Conservation (phyloP, 2,888 invertebrate genomes). For the Reticulitermes lucifugus region DNA sequence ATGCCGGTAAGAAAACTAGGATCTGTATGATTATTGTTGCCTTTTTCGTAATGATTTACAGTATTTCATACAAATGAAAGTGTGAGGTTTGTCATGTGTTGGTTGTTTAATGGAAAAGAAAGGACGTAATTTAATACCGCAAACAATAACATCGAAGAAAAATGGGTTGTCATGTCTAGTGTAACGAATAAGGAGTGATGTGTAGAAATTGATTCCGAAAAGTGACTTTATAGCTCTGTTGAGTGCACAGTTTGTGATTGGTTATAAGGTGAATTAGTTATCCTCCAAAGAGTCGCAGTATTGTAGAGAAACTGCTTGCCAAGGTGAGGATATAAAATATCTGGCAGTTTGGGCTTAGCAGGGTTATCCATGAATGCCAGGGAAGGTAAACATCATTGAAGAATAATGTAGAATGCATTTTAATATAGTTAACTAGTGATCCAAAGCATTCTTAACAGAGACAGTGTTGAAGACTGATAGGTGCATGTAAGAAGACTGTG, state of each 20-base stretch:
- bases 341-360: too few species aligned
- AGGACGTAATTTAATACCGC: neutral
- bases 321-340: too few species aligned
- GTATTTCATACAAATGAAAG: neutral
- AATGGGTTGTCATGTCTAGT: neutral
- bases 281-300: neutral
- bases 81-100: neutral
- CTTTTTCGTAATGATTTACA: neutral
- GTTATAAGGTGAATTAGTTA: neutral
- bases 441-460: too few species aligned
- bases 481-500: too few species aligned
- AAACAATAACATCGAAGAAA: neutral
- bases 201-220: neutral
- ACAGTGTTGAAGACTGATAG: too few species aligned
- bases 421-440: too few species aligned
- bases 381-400: too few species aligned
- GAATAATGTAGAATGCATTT: too few species aligned
- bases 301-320: neutral
- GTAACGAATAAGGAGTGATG: neutral
- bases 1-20: slow-evolving; percentile 52
- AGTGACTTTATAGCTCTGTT: neutral
- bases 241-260: neutral
- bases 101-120: neutral
- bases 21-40: neutral
- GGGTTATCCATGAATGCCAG: too few species aligned